Evolutionary conservation across 2,888 invertebrate genomes (phyloP).

Genomic region (Icerya purchasi): DNA sequence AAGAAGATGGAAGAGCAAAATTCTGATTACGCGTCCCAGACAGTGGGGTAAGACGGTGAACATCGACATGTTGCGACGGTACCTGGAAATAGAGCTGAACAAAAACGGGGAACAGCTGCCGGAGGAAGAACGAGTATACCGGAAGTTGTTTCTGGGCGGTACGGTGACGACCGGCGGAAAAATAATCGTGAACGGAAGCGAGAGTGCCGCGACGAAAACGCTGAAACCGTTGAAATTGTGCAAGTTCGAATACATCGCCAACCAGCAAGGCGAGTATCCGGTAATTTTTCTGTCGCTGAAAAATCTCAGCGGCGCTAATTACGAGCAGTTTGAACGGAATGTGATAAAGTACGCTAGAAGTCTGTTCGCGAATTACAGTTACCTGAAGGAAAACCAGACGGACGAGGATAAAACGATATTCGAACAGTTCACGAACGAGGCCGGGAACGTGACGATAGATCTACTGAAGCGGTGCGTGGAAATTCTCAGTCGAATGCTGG

Average conservation of each 20-base stretch:
- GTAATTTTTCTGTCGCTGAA: background rate
- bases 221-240: background rate
- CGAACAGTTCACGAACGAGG: background rate
- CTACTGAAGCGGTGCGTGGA: background rate
- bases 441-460: background rate
- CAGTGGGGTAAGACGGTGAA: background rate
- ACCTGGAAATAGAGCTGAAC: background rate
- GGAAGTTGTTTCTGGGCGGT: background rate
- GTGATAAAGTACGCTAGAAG: background rate
- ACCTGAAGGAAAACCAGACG: background rate
- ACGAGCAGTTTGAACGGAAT: background rate
- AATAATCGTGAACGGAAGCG: too few relatives aligned
- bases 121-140: background rate
- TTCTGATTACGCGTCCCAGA: background rate
- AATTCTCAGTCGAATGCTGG: background rate
- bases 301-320: background rate
- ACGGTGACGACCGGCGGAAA: background rate
- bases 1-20: background rate
- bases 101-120: background rate
- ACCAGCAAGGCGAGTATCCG: background rate
- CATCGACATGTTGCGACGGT: background rate
- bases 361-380: background rate
- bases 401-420: background rate
- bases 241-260: background rate
- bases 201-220: too few relatives aligned